Percentiles rank a stretch among this genome's conserved stretches.
phyloP scores from a whole-genome alignment of 2,797 vertebrate genomes.

The Manis javanica region DNA sequence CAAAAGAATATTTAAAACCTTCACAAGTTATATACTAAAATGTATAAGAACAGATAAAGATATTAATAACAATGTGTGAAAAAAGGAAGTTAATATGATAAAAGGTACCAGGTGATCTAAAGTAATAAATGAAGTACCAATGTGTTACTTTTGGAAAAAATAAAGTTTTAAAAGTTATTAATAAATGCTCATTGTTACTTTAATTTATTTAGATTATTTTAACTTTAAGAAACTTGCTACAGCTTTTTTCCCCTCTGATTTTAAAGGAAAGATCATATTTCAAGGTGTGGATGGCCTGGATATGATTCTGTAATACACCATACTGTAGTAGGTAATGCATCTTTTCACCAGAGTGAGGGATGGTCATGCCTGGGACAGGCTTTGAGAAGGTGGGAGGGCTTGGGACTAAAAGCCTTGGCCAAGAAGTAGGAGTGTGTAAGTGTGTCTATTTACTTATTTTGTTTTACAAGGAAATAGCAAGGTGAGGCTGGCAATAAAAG shows the following conservation, averaged over 20 bases:
- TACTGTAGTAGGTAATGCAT: background rate
- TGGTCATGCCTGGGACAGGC: background rate
- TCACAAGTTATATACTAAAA: background rate
- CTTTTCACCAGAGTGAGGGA: background rate
- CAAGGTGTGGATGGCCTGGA: background rate
- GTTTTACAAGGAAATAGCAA: background rate
- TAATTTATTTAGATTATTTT: slow-evolving; percentile 18
- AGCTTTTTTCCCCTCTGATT: background rate
- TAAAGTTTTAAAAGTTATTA: background rate
- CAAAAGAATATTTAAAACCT: background rate
- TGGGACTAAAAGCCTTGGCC: background rate
- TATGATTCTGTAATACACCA: background rate
- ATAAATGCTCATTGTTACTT: background rate
- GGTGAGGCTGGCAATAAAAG: background rate
- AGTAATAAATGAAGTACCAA: background rate
- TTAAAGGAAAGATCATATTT: background rate
- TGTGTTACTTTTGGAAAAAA: background rate
- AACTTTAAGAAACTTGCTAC: background rate
- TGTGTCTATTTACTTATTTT: background rate
- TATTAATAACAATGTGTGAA: background rate
- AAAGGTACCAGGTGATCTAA: background rate
- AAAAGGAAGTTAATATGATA: background rate
- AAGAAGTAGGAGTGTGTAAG: background rate
- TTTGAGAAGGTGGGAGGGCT: background rate
- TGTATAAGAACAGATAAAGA: background rate